Percentiles rank a stretch among this genome's conserved stretches.
These are phyloP conservation scores for Callyntrura guangdongensis DNA, from an alignment of 2,888 invertebrate genomes.

Conservation along the genomic window DNA sequence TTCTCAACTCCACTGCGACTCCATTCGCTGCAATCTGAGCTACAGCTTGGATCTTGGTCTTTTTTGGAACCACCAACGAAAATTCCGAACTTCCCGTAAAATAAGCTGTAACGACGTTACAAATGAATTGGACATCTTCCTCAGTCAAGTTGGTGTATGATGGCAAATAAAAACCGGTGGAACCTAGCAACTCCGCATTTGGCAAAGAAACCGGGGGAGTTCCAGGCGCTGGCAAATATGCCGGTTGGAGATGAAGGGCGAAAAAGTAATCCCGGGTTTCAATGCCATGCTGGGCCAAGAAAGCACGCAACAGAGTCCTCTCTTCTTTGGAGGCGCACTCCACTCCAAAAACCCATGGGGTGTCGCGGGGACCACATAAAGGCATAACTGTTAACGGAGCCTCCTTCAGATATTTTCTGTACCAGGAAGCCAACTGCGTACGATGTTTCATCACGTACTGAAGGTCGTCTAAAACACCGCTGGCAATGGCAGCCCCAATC, in stretches of 20 bases:
- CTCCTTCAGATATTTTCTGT: slow-evolving; percentile 54
- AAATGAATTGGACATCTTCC: slow-evolving; percentile 67
- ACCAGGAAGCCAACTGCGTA: slow-evolving; percentile 48
- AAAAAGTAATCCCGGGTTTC: slow-evolving; percentile 82
- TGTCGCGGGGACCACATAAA: slow-evolving; percentile 75
- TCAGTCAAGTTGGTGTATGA: slow-evolving; percentile 67
- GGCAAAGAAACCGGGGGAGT: slow-evolving; percentile 25
- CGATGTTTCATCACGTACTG: slow-evolving; percentile 69
- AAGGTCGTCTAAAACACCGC: slow-evolving; percentile 74
- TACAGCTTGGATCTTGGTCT: too few species aligned
- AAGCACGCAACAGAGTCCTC: slow-evolving; percentile 63
- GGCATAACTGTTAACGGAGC: slow-evolving; percentile 70
- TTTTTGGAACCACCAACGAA: too few species aligned
- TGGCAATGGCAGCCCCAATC: slow-evolving; percentile 79
- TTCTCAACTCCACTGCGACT: too few species aligned
- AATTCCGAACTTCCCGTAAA: too few species aligned
- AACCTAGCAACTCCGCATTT: slow-evolving; percentile 74
- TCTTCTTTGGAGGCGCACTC: slow-evolving; percentile 70
- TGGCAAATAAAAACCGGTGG: slow-evolving; percentile 78
- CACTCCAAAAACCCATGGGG: slow-evolving; percentile 80
- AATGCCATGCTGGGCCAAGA: slow-evolving; percentile 71
- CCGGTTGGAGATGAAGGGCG: slow-evolving; percentile 80
- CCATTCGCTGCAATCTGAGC: too few species aligned
- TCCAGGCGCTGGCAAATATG: slow-evolving; percentile 63
- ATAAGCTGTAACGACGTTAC: slow-evolving; percentile 30